Evolutionary conservation across 1,140 invertebrate species (phyloP), one percentile per base, ranked within the genome.

Genomic region (Heliconius hermathena): DNA sequence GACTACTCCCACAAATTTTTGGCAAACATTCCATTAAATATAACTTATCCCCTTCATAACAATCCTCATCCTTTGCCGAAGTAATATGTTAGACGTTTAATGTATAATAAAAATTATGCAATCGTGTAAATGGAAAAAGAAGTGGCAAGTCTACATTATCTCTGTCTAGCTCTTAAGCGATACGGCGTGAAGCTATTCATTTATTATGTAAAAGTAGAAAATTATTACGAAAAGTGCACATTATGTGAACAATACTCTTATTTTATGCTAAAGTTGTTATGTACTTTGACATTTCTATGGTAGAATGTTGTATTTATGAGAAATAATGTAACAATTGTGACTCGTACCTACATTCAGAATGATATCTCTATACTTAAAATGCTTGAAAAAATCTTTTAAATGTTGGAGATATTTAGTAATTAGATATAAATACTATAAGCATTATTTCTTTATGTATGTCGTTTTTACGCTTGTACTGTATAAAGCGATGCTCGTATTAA

Each of bases 371-470:
- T 60, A 22, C 8, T 22, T 60, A 22, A n/a, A 22, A n/a, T 79
- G 79, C 66, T 83, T 88, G 41, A 83, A 77, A 66, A 77, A 52
- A 29, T 82, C 83, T 66, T 81, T 81, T 29, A 38, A 75, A 18
- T 82, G 78, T 60, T 84, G 84, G 84, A 85, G 80, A 80, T 66
- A 83, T 33, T 82, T 86, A 26, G 86, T 83, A 5, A 76, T 33
- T 52, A 22, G 71, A 13, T 77, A 75, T 33, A 81, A 78, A 73
- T 78, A 73, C 66, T 88, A 84, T 41, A 81, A 82, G 41, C 74
- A 29, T 2, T 84, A 71, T 77, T 78, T 66, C 9, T 78, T 73
- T 73, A 73, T 75, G 33, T 76, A 36, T 76, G 3, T 16, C 41
- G 3, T 13, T 2, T 41, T 0, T 3, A 13, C 41, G 11, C 13